Evolutionary conservation across 2,797 vertebrate species (phyloP).

Genomic region (Phoxinus dragarum): DNA sequence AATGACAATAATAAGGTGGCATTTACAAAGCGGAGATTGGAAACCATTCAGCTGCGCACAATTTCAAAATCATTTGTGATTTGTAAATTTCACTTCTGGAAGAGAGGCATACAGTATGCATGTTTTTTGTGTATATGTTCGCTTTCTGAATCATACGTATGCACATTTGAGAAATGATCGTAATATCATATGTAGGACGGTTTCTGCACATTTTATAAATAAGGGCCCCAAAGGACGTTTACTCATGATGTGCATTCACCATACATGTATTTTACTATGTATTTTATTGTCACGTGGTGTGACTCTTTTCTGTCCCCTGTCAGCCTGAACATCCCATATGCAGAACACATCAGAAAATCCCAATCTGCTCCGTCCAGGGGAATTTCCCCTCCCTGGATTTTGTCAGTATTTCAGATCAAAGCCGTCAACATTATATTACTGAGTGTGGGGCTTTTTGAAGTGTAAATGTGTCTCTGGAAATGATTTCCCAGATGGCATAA

Average conservation of each 20-base stretch:
- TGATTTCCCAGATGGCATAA: slow-evolving; percentile 64
- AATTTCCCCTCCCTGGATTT: slow-evolving; percentile 50
- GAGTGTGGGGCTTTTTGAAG: slow-evolving; percentile 63
- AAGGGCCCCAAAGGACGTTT: neutral
- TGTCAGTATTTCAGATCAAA: slow-evolving; percentile 68
- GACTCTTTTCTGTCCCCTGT: neutral
- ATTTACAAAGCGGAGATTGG: too few species aligned
- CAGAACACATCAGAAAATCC: slow-evolving; percentile 17
- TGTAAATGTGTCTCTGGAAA: slow-evolving; percentile 71
- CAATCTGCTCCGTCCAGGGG: slow-evolving; percentile 9
- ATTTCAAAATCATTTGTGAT: too few species aligned
- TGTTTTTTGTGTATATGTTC: too few species aligned
- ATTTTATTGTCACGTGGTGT: slow-evolving; percentile 25
- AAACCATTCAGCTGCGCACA: too few species aligned
- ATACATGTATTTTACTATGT: neutral
- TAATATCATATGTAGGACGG: too few species aligned
- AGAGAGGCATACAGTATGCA: too few species aligned
- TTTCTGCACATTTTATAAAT: too few species aligned
- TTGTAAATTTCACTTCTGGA: too few species aligned
- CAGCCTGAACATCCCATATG: slow-evolving; percentile 11
- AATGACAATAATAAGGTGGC: too few species aligned
- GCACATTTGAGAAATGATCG: too few species aligned
- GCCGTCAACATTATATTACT: slow-evolving; percentile 57
- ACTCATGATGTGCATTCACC: neutral
- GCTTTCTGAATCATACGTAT: too few species aligned